These are phyloP conservation scores for Neolamprologus longior DNA, from an alignment of 2,113 vertebrate species.

Conservation along the genomic window DNA sequence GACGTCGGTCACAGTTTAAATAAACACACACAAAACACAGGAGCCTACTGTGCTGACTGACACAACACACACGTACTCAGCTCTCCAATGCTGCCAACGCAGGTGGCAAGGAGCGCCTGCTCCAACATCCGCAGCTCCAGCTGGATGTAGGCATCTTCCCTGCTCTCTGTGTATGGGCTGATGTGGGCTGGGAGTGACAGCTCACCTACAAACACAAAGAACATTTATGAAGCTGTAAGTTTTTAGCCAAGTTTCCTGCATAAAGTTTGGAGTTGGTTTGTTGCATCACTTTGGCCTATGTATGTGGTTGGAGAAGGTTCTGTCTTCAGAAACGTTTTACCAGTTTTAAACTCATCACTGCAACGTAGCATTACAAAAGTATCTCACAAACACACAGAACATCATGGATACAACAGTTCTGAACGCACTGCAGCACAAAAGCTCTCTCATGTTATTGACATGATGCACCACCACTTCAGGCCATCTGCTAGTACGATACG, in stretches of 20 bases:
- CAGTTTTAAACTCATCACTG: neutral
- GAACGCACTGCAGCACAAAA: neutral
- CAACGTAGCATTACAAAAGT: neutral
- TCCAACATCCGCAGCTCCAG: constrained; percentile 87
- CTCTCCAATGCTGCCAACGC: constrained; percentile 89
- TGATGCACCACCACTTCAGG: neutral
- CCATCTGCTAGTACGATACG: fast-evolving
- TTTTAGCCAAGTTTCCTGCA: neutral
- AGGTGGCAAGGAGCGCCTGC: constrained; percentile 85
- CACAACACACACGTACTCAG: constrained; percentile 77
- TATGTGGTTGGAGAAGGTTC: neutral
- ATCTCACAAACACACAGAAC: neutral
- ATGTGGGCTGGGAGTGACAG: constrained; percentile 84
- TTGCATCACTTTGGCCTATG: neutral
- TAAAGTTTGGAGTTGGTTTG: neutral
- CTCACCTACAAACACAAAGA: constrained; percentile 72
- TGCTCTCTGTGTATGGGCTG: constrained; percentile 78
- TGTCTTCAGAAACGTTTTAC: fast-evolving
- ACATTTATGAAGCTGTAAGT: neutral
- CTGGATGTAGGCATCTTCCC: constrained; percentile 80
- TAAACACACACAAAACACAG: constrained; percentile 23
- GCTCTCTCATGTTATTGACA: fast-evolving
- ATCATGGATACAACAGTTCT: neutral
- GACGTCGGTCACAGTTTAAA: constrained; percentile 8
- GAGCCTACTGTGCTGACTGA: neutral